Conservation (phyloP, 2,888 invertebrate species). For the Labia minor region DNA sequence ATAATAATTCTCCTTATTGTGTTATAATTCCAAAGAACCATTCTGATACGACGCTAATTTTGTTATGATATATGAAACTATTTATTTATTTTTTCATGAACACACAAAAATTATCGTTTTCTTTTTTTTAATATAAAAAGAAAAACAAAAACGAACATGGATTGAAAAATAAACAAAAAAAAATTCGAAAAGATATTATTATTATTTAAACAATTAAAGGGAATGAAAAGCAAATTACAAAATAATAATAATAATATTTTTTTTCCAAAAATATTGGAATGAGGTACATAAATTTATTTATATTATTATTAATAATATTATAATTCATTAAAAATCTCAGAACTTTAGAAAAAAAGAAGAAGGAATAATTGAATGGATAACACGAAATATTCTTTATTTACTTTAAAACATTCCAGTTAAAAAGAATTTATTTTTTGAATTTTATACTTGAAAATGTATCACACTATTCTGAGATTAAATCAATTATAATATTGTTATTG, state of each 20-base stretch:
- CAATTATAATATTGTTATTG: too few relatives aligned
- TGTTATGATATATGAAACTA: too few relatives aligned
- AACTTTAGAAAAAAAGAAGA: neutral
- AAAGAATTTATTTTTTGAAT: neutral
- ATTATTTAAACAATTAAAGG: neutral
- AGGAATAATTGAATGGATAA: neutral
- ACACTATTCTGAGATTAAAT: neutral
- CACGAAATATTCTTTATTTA: neutral
- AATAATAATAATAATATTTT: too few relatives aligned
- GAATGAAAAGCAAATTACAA: neutral
- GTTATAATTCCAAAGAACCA: neutral
- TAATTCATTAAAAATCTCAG: slow-evolving; percentile 1
- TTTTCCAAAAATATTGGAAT: neutral
- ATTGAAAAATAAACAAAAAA: neutral
- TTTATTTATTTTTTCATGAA: too few relatives aligned
- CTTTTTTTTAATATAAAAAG: too few relatives aligned
- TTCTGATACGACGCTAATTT: neutral
- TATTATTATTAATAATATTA: too few relatives aligned
- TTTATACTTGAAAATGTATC: neutral
- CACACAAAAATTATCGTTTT: neutral
- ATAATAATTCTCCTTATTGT: too few relatives aligned
- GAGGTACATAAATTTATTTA: too few relatives aligned
- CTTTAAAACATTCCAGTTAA: neutral
- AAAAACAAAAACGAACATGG: too few relatives aligned
- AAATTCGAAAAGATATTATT: neutral